Evolutionary conservation across 2,797 vertebrate species (phyloP).

Genomic region (Pteropus rufus): DNA sequence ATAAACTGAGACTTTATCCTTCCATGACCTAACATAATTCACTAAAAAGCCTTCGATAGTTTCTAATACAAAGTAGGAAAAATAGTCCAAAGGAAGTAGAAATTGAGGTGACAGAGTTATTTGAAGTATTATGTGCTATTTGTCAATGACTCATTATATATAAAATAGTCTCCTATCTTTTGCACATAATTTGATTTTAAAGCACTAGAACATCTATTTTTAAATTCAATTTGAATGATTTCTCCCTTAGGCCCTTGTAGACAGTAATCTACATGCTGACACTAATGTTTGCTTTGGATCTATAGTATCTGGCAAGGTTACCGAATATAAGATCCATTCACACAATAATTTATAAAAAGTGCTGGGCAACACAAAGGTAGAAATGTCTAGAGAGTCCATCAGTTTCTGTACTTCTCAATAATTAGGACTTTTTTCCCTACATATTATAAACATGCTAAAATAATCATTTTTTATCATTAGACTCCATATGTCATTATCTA

Average conservation of each 20-base stretch:
- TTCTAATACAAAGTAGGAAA: neutral
- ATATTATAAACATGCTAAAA: neutral
- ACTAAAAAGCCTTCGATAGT: neutral
- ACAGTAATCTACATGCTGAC: neutral
- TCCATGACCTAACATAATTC: neutral
- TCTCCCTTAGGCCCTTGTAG: neutral
- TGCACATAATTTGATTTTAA: neutral
- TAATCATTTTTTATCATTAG: neutral
- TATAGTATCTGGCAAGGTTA: neutral
- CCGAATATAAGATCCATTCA: neutral
- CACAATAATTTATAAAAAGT: neutral
- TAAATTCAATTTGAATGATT: neutral
- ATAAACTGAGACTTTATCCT: neutral
- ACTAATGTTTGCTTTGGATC: neutral
- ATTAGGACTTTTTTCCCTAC: neutral
- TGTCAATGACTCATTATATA: neutral
- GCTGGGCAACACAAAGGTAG: neutral
- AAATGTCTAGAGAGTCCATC: neutral
- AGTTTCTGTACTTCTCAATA: neutral
- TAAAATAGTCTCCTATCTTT: neutral
- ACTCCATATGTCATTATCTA: neutral
- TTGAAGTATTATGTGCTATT: neutral
- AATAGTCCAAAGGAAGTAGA: neutral
- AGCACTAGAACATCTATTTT: neutral
- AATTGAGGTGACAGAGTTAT: neutral